Base-by-base conservation (phyloP, 2,797 vertebrate genomes). In the Rhinatrema bivittatum region DNA sequence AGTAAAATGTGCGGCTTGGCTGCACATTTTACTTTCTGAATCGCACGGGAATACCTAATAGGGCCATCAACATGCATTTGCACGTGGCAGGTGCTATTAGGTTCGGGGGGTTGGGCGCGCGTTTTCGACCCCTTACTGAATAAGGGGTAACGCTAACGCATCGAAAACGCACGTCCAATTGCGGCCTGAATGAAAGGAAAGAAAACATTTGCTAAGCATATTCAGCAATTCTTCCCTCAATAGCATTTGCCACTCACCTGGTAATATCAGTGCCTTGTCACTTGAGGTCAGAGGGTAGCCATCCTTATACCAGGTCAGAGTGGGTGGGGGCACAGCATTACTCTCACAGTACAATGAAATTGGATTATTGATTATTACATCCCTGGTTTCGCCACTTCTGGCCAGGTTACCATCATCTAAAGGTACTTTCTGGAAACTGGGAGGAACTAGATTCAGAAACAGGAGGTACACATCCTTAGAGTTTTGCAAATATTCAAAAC, bases 251-350 rank as follows among this genome's bases (percentile, higher is more conserved):
- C 12, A 42, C 46, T 36, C 40, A 98, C 96, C 96, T 70, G 95
- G 94, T 33, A 96, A 56, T 66, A 99, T 81, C 19, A 97, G 57
- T 7, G 90, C 81, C 73, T 79, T 88, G 35, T 93, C 87, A 40
- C 54, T 93, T 4, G 93, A 97, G 18, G 70, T 78, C 58, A 98
- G 46, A 8, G 66, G 60, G 2, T 48, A 74, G 13, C 89, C 86
- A n/a, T 97, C 89, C 65, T 92, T 98, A 68, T 92, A 94, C 96
- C 96, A 99, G 0, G 88, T 94, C 29, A 99, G 88, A 2, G 87
- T 84, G 0, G 96, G 95, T 20, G 94, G 91, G 2, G 96, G 96
- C 4, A 96, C 87, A 5, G 95, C 94, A 0, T 84, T 95, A 41
- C 90, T 93, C 64, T 99, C 94, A 36, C 96, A 99, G 53, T 91